Conservation (phyloP, 2,113 vertebrate species). For the Brachypodius melanocephalos region DNA sequence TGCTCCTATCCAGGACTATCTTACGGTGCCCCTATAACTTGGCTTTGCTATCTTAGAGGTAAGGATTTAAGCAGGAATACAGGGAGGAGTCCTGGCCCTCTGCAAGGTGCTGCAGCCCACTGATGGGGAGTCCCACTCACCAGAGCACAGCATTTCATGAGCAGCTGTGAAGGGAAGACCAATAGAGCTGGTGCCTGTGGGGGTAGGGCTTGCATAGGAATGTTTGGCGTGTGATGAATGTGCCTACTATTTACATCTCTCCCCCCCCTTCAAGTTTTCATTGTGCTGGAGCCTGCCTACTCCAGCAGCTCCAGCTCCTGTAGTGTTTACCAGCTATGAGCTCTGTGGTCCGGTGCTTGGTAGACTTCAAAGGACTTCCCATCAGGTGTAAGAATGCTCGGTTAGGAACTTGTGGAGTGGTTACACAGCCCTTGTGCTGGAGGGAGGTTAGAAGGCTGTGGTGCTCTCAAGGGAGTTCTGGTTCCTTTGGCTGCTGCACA, state of each 20-base stretch:
- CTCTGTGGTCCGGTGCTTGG: not conserved
- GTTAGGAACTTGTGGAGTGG: rapidly evolving
- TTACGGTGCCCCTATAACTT: not conserved
- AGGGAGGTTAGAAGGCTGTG: not conserved
- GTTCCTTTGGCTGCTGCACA: not conserved
- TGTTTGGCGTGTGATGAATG: not conserved
- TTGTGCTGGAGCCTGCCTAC: not conserved
- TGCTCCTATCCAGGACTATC: not conserved
- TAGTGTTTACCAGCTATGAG: not conserved
- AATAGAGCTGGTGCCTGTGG: not conserved
- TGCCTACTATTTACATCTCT: not conserved
- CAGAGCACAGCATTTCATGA: not conserved
- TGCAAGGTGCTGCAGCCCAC: not conserved
- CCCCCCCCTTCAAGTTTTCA: not conserved
- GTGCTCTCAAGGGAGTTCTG: not conserved
- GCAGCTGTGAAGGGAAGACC: not conserved
- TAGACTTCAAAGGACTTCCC: not conserved
- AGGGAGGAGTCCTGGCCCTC: not conserved
- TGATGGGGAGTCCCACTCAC: not conserved
- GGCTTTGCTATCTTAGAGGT: not conserved
- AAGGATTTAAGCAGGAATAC: not conserved
- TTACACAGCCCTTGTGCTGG: not conserved
- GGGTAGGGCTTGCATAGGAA: not conserved
- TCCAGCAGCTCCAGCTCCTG: not conserved
- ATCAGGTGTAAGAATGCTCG: not conserved